Conservation (phyloP, 2,797 vertebrate genomes). For the Harpagifer antarcticus region DNA sequence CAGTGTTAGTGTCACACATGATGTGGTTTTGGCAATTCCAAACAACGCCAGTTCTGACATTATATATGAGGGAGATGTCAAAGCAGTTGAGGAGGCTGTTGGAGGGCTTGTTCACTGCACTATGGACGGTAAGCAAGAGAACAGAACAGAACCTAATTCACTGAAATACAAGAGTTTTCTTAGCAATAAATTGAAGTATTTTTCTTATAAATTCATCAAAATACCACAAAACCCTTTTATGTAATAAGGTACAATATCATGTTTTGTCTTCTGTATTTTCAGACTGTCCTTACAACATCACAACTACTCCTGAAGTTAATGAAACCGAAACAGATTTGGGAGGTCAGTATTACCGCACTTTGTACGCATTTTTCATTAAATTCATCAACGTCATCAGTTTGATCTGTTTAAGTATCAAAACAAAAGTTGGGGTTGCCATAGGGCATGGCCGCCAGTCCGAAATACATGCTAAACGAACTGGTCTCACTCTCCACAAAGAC, state of each 20-base stretch:
- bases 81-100: fast-evolving
- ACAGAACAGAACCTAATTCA: background rate
- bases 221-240: background rate
- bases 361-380: background rate
- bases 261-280: background rate
- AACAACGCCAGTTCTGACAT: background rate
- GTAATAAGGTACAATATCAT: background rate
- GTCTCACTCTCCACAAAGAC: no score
- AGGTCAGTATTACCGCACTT: background rate
- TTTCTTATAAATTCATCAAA: background rate
- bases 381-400: no score
- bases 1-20: conserved; percentile 48
- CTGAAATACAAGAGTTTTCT: background rate
- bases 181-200: background rate
- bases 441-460: no score
- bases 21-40: conserved; percentile 42
- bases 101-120: fast-evolving
- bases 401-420: no score
- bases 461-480: no score
- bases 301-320: fast-evolving
- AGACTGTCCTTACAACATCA: conserved; percentile 4
- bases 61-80: fast-evolving
- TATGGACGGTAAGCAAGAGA: background rate
- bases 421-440: no score
- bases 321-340: fast-evolving